These are phyloP conservation scores for Elephantulus edwardii DNA, from an alignment of 2,113 vertebrate species.

Conservation along the genomic window DNA sequence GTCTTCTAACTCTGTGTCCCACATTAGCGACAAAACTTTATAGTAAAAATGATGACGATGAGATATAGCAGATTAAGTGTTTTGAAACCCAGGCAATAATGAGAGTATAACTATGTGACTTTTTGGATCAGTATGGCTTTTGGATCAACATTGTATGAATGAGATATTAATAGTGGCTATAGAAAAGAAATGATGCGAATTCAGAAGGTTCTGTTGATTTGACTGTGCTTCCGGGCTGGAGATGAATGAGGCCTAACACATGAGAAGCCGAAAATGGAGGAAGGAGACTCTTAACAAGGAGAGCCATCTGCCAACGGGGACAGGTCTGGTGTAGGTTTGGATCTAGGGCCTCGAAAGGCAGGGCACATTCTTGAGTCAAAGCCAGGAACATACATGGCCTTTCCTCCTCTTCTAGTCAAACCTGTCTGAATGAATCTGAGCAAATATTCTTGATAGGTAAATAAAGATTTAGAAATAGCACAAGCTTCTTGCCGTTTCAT, in stretches of 20 bases:
- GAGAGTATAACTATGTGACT: constrained; percentile 1
- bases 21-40: constrained; percentile 17
- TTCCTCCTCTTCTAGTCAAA: not conserved
- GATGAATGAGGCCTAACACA: not conserved
- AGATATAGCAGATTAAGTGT: not conserved
- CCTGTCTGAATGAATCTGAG: not conserved
- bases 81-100: constrained; percentile 48
- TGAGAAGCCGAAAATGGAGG: not conserved
- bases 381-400: not conserved
- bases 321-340: not conserved
- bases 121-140: not conserved
- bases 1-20: not conserved
- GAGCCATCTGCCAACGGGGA: not conserved
- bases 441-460: not conserved
- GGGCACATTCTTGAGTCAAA: constrained; percentile 18
- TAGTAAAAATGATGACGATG: not conserved
- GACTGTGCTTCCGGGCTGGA: not conserved
- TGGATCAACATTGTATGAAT: not conserved
- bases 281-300: not conserved
- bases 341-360: not conserved
- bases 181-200: not conserved
- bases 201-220: constrained; percentile 12
- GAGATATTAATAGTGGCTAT: constrained; percentile 14
- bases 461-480: not conserved
- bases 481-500: not conserved